These are phyloP conservation scores for Syrista parreyssii DNA, from an alignment of 2,888 invertebrate species.

Conservation along the genomic window DNA sequence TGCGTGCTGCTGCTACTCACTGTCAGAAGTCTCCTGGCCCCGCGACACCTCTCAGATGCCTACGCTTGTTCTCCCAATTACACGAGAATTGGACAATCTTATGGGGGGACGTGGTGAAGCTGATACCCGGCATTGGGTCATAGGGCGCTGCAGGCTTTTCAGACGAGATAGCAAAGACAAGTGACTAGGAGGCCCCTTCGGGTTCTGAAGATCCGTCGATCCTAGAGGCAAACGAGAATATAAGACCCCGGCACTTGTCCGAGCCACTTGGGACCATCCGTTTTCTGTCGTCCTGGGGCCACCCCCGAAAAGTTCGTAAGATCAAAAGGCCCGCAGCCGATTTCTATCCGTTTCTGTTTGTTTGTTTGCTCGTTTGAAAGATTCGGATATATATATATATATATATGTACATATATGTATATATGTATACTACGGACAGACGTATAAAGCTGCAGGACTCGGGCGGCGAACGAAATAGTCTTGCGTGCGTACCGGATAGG, in stretches of 20 bases:
- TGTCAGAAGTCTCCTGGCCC: too few species aligned
- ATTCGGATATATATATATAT: conserved; percentile 25
- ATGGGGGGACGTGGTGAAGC: conserved; percentile 24
- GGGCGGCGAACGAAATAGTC: not conserved
- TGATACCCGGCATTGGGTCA: not conserved
- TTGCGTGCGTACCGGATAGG: not conserved
- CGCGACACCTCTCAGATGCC: too few species aligned
- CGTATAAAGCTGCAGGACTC: not conserved
- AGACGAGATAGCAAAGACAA: too few species aligned
- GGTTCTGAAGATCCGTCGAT: too few species aligned
- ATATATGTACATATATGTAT: too few species aligned
- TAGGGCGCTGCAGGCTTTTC: too few species aligned
- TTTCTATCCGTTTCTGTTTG: conserved; percentile 42
- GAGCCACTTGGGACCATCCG: conserved; percentile 9
- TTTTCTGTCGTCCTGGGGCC: conserved; percentile 19
- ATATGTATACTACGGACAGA: too few species aligned
- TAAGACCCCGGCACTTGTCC: not conserved
- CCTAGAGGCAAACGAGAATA: not conserved
- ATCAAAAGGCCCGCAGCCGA: conserved; percentile 44
- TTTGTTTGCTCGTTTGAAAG: conserved; percentile 51
- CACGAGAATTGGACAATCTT: not conserved
- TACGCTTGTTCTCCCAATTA: too few species aligned
- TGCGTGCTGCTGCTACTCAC: too few species aligned
- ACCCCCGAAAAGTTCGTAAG: conserved; percentile 41
- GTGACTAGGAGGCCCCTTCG: conserved; percentile 1